phyloP scores from a whole-genome alignment of 2,113 vertebrate species.

The Tyrannus savana region DNA sequence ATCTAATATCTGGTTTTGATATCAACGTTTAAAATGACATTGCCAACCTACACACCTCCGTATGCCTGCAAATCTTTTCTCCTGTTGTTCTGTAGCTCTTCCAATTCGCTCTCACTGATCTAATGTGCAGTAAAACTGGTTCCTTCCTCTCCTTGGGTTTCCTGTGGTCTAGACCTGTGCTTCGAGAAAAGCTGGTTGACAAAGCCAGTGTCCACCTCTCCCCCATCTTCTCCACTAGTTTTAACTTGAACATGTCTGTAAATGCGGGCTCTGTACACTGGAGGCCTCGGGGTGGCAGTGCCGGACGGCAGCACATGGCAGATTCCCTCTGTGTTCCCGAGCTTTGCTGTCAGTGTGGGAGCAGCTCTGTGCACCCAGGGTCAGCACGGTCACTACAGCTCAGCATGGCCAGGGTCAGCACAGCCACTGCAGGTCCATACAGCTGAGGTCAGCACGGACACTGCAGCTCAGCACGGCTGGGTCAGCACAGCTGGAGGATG shows the following conservation, averaged over 20 bases:
- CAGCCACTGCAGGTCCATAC: too few species aligned
- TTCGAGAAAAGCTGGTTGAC: neutral
- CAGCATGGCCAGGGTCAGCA: neutral
- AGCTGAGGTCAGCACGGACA: too few species aligned
- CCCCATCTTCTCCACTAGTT: neutral
- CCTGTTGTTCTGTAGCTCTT: neutral
- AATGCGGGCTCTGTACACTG: fast-evolving
- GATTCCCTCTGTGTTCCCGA: fast-evolving
- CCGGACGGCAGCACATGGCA: fast-evolving
- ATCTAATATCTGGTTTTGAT: neutral
- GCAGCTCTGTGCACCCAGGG: neutral
- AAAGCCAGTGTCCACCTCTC: neutral
- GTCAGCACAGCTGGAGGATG: neutral
- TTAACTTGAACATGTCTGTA: fast-evolving
- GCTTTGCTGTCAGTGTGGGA: fast-evolving
- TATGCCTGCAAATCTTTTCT: neutral
- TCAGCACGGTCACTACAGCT: too few species aligned
- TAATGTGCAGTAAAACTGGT: neutral
- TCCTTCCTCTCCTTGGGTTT: neutral
- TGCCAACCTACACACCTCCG: neutral
- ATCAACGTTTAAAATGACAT: neutral
- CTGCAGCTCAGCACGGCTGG: too few species aligned
- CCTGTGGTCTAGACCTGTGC: neutral
- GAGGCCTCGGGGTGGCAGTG: neutral
- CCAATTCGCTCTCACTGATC: neutral